These are phyloP conservation scores for Epinotia bilunana DNA, from an alignment of 2,888 invertebrate genomes.

Conservation along the genomic window DNA sequence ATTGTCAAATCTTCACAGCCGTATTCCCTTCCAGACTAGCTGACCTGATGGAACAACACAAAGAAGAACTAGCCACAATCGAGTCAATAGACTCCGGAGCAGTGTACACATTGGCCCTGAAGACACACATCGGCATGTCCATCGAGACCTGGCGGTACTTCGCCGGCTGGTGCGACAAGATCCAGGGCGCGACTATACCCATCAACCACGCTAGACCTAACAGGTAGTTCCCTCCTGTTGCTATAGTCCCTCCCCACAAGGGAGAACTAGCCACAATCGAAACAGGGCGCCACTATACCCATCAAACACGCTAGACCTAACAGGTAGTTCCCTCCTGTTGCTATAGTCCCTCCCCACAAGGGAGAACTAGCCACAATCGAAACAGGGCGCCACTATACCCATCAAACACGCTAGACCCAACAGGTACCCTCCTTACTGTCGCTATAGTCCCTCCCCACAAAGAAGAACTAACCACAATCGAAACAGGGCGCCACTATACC, in stretches of 20 bases:
- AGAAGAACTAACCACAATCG: conserved; percentile 95
- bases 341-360: no score
- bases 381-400: conserved; percentile 95
- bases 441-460: conserved; percentile 94
- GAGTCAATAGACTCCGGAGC: conserved; percentile 98
- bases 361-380: conserved; percentile 88
- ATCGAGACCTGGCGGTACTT: conserved; percentile 98
- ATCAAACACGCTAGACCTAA: no score
- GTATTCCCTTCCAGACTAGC: conserved; percentile 87
- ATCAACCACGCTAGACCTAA: conserved; percentile 96
- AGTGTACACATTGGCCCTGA: conserved; percentile 97
- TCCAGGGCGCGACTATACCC: conserved; percentile 95
- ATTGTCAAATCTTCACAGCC: background rate
- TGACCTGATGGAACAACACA: conserved; percentile 97
- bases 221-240: conserved; percentile 60
- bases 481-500: conserved; percentile 97
- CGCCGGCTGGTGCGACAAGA: conserved; percentile 99
- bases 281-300: no score
- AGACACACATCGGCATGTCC: conserved; percentile 99
- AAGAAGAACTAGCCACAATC: conserved; percentile 97
- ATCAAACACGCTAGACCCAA: conserved; percentile 70
- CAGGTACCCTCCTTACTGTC: no score
- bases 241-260: conserved; percentile 94
- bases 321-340: no score
- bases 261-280: no score